These are phyloP conservation scores for Acanthosepion pharaonis DNA, from an alignment of 2,888 invertebrate genomes.

Conservation along the genomic window DNA sequence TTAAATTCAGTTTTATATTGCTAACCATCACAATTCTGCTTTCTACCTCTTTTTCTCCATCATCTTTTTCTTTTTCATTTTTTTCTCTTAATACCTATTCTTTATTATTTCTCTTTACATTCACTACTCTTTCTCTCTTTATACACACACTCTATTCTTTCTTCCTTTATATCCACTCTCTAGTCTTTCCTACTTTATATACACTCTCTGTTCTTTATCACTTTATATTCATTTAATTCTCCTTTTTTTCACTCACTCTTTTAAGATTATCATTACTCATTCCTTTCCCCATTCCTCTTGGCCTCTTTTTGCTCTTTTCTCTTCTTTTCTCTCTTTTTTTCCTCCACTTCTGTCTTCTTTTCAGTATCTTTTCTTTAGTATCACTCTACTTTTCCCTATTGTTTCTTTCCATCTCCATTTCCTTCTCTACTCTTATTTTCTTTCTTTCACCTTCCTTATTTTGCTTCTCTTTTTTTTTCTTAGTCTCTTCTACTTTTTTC, in stretches of 20 bases:
- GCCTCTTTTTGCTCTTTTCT: background rate
- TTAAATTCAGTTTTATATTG: background rate
- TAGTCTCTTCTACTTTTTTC: no score
- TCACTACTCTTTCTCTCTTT: background rate
- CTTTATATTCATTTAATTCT: background rate
- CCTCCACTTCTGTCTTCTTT: background rate
- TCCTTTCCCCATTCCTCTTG: background rate
- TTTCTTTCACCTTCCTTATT: background rate
- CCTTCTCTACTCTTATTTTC: background rate
- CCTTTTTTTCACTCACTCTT: background rate
- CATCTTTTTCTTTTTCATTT: no score
- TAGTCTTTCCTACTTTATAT: no score
- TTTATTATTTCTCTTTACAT: background rate
- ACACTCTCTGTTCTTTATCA: background rate
- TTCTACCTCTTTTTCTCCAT: no score
- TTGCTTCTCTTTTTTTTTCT: no score
- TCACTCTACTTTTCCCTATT: background rate
- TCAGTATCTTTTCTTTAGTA: background rate
- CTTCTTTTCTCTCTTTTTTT: background rate
- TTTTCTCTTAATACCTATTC: background rate
- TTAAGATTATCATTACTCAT: background rate
- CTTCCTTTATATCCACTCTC: no score
- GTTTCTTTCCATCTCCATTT: background rate
- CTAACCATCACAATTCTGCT: no score
- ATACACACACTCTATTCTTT: background rate